Conservation (phyloP, 1,140 invertebrate species). For the Atta cephalotes region DNA sequence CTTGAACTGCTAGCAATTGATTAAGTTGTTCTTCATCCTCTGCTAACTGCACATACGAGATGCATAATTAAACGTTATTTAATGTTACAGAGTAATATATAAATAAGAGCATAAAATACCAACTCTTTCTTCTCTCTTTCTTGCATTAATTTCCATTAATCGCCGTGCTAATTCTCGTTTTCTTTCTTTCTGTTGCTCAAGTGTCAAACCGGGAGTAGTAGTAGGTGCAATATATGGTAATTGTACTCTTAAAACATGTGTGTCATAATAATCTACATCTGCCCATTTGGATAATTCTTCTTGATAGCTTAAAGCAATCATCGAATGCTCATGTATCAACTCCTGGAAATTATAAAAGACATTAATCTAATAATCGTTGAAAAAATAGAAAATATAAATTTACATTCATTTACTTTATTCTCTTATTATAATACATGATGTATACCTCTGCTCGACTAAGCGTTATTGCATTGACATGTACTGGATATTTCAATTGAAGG, state of each 20-base stretch:
- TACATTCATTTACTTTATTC: not conserved
- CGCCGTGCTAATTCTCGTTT: slow-evolving; percentile 93
- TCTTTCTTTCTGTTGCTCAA: slow-evolving; percentile 94
- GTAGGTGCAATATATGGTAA: slow-evolving; percentile 91
- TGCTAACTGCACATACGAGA: slow-evolving; percentile 87
- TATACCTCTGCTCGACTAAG: slow-evolving; percentile 93
- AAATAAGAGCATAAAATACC: slow-evolving; percentile 42
- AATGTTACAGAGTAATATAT: slow-evolving; percentile 2
- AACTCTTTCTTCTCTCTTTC: slow-evolving; percentile 93
- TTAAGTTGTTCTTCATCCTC: slow-evolving; percentile 96
- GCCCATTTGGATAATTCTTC: slow-evolving; percentile 93
- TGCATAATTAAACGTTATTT: slow-evolving; percentile 2
- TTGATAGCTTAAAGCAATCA: slow-evolving; percentile 92
- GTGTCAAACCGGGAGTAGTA: slow-evolving; percentile 87
- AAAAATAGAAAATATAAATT: not conserved
- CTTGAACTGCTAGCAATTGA: slow-evolving; percentile 92
- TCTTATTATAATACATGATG: not conserved
- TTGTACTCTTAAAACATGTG: slow-evolving; percentile 94
- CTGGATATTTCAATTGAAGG: slow-evolving; percentile 97
- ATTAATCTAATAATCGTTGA: not conserved
- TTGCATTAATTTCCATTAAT: slow-evolving; percentile 94
- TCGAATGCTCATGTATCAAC: slow-evolving; percentile 93
- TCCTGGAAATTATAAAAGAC: slow-evolving; percentile 87
- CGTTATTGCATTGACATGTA: slow-evolving; percentile 95
- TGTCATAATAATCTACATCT: slow-evolving; percentile 93